Evolutionary conservation across 2,888 invertebrate species (phyloP), one percentile per base, ranked within the genome.

Genomic region (Nebria salina): DNA sequence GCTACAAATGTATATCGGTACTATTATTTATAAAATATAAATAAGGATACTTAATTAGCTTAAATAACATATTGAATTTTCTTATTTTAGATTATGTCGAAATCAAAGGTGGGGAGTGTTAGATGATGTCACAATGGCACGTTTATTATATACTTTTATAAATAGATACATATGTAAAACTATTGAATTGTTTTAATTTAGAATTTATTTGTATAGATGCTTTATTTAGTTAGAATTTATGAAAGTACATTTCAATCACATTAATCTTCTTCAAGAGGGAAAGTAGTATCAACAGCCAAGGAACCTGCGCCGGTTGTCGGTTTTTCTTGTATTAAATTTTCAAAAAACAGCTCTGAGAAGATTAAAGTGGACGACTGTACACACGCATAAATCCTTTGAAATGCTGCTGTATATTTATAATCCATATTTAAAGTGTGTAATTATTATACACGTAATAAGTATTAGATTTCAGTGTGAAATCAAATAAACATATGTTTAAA

Each of bases 21-120:
- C 5, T 34, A 34, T 34, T 34, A 5, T 5, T 34, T 34, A 34
- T 34, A 7, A 54, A 54, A 54, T 54, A 54, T 54, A 54, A 54
- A 54, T 13, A 54, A 54, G 2, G 2, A 11, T 6, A 54, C 41
- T 25, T 70, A 43, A 26, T 34, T 34, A 13, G 43, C 20, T n/a
- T 65, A 20, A 13, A 9, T 42, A 64, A 26, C 26, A 20, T 43
- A 72, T 13, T 68, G 68, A 65, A 81, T 83, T 82, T 83, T 75
- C 81, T 78, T 82, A 34, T 86, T 91, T 89, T 90, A 92, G 91
- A 90, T 89, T 92, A 91, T 86, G 92, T 91, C 77, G 91, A 91
- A 84, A 91, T 91, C 15, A 91, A 91, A 85, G 87, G 90, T 77
- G 92, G 91, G 41, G 91, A 91, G 86, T 92, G 92, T 87, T 92